Conservation (phyloP, 2,797 vertebrate species). For the Ambastaia sidthimunki region DNA sequence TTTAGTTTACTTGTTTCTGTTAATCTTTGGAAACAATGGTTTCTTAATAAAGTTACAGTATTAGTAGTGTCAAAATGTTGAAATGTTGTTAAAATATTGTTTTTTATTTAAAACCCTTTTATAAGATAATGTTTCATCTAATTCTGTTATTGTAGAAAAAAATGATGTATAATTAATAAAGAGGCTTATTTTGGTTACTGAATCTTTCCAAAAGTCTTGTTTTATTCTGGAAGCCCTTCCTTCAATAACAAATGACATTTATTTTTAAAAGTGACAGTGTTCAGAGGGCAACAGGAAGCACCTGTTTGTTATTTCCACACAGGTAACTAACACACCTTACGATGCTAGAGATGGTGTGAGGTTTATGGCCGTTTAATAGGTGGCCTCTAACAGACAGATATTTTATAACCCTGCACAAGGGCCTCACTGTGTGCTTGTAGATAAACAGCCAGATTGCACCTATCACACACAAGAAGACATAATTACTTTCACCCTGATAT, state of each 20-base stretch:
- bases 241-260: neutral
- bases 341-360: slow-evolving; percentile 62
- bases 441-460: slow-evolving; percentile 73
- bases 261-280: neutral
- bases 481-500: slow-evolving; percentile 83
- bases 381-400: slow-evolving; percentile 66
- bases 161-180: too few species aligned
- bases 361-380: slow-evolving; percentile 79
- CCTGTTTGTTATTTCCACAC: slow-evolving; percentile 69
- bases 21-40: too few species aligned
- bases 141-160: too few species aligned
- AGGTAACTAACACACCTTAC: slow-evolving; percentile 77
- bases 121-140: too few species aligned
- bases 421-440: slow-evolving; percentile 75
- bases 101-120: too few species aligned
- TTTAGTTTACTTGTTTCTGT: too few species aligned
- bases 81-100: too few species aligned
- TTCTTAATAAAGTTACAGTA: too few species aligned
- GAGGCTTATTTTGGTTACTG: too few species aligned
- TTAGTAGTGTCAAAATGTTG: too few species aligned
- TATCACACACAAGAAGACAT: slow-evolving; percentile 77
- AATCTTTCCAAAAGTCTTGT: too few species aligned
- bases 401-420: slow-evolving; percentile 78
- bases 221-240: too few species aligned
- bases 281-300: slow-evolving; percentile 7